Evolutionary conservation across 2,113 vertebrate species (phyloP), one percentile per base, ranked within the genome.

Genomic region (Syngnathus floridae): DNA sequence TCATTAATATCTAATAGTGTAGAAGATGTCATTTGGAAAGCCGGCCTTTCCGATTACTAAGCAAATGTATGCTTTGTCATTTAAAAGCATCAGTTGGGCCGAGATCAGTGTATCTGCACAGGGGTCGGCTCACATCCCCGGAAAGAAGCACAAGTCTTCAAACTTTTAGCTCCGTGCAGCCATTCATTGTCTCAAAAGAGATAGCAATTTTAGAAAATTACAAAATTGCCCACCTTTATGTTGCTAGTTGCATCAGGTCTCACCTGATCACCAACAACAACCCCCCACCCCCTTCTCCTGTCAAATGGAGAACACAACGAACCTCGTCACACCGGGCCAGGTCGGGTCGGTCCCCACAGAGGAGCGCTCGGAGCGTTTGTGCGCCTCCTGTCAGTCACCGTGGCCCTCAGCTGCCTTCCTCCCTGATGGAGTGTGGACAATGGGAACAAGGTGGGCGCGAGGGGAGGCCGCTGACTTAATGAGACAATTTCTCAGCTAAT

Each of bases 401-500:
- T 79, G 79, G 87, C 89, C 87, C 85, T 83, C 71, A 87, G 90
- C 88, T 79, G 82, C 82, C 78, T 75, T 75, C 78, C 82, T 80
- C 75, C 61, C 87, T 89, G 88, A 90, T 90, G 90, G 87, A 89
- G 89, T 89, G 82, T 82, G 91, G 90, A 91, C 91, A 90, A 86
- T 83, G 83, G 87, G 81, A 83, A 86, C 87, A 88, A 91, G 91
- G 90, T 92, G 89, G 89, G 88, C 88, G 81, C 91, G 85, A 84
- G 87, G 91, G 90, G 91, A 88, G 87, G 84, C 84, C 78, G 85
- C 79, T 65, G 83, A 91, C 88, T 92, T 92, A 92, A 92, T 92
- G 91, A 92, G 89, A 86, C 91, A 91, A 91, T 91, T 91, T 92
- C 85, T 91, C 90, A 89, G 86, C 90, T 91, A 91, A 91, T 91